Percentiles rank a stretch among this genome's conserved stretches.
phyloP scores from a whole-genome alignment of 2,113 vertebrate genomes.

The Oophaga pumilio region DNA sequence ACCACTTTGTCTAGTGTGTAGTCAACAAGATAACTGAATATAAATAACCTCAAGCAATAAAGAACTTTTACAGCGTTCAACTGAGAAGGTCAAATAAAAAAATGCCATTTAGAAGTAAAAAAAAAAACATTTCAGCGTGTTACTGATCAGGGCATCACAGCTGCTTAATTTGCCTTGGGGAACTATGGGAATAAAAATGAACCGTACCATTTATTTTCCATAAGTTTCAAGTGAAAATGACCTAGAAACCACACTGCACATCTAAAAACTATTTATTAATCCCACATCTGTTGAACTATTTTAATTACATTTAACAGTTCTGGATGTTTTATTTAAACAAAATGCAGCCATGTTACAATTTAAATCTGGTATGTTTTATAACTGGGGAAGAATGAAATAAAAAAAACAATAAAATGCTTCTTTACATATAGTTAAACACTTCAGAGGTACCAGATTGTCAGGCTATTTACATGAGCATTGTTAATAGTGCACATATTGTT shows the following conservation, averaged over 20 bases:
- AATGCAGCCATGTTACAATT: not conserved
- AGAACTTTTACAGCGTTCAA: conserved; percentile 64
- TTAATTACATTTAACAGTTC: conserved; percentile 35
- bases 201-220: conserved; percentile 47
- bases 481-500: not conserved
- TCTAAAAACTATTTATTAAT: conserved; percentile 42
- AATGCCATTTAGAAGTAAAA: conserved; percentile 49
- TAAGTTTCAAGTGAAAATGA: conserved; percentile 45
- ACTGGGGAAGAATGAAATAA: not conserved
- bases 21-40: conserved; percentile 63
- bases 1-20: conserved; percentile 64
- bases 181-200: conserved; percentile 49
- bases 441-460: not conserved
- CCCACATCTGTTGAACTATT: conserved; percentile 38
- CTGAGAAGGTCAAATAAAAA: conserved; percentile 68
- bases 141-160: conserved; percentile 61
- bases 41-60: conserved; percentile 70
- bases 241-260: conserved; percentile 51
- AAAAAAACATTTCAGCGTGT: conserved; percentile 58
- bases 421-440: not conserved
- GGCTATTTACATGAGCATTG: not conserved
- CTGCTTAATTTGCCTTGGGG: conserved; percentile 53
- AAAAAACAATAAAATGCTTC: not conserved
- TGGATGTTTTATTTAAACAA: not conserved
- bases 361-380: conserved; percentile 24